phyloP scores from a whole-genome alignment of 2,888 invertebrate genomes.

The Pecten maximus region DNA sequence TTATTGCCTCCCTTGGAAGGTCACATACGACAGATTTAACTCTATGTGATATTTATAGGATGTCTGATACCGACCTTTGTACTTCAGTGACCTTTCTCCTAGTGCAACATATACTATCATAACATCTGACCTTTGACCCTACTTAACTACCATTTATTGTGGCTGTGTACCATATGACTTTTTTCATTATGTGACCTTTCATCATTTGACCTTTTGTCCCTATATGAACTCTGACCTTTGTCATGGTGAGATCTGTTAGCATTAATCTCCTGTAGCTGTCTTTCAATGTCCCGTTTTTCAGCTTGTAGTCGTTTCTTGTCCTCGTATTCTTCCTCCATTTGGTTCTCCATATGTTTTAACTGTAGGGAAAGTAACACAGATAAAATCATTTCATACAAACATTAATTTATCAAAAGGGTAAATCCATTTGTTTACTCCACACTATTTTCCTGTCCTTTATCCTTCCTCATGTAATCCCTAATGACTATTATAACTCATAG shows the following conservation, averaged over 20 bases:
- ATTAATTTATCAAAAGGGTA: neutral
- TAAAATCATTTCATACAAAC: neutral
- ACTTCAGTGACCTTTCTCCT: no score
- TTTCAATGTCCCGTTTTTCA: constrained; percentile 95
- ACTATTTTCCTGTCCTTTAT: no score
- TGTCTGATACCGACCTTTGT: no score
- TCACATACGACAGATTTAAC: no score
- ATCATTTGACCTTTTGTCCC: no score
- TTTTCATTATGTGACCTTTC: no score
- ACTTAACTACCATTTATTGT: no score
- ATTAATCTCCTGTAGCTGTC: constrained; percentile 90
- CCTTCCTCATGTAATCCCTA: neutral
- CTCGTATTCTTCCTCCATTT: constrained; percentile 95
- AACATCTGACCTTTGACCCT: no score
- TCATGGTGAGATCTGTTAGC: constrained; percentile 85
- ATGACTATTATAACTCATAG: neutral
- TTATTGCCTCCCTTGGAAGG: no score
- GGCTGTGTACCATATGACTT: no score
- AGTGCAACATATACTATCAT: no score
- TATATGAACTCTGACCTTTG: constrained; percentile 66
- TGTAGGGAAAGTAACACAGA: constrained; percentile 57
- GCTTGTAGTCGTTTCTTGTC: constrained; percentile 92
- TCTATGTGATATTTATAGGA: no score
- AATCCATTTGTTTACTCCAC: neutral
- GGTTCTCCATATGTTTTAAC: constrained; percentile 91